phyloP scores from a whole-genome alignment of 1,140 invertebrate genomes.

The Dinothrombium tinctorium region DNA sequence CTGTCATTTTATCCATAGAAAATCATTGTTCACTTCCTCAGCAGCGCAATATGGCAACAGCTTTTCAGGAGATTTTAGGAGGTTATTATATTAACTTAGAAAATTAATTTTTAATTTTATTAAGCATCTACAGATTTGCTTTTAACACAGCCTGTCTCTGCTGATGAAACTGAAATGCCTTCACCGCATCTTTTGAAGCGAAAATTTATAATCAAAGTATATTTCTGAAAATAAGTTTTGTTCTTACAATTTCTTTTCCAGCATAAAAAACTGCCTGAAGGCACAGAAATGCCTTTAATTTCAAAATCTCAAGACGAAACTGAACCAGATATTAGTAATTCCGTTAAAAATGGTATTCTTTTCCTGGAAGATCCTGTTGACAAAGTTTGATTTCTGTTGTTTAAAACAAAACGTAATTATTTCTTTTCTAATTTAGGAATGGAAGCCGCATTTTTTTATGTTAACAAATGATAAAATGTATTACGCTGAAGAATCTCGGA shows the following conservation, averaged over 20 bases:
- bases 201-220: slow-evolving; percentile 54
- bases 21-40: slow-evolving; percentile 89
- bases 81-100: too few relatives aligned
- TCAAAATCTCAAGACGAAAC: slow-evolving; percentile 25
- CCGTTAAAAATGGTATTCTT: slow-evolving; percentile 71
- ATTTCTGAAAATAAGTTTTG: background rate
- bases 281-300: slow-evolving; percentile 27
- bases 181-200: slow-evolving; percentile 50
- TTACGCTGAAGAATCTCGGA: slow-evolving; percentile 41
- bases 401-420: background rate
- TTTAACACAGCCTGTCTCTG: slow-evolving; percentile 47
- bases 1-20: slow-evolving; percentile 93
- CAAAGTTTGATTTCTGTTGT: slow-evolving; percentile 29
- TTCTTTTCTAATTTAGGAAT: slow-evolving; percentile 20
- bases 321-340: slow-evolving; percentile 45
- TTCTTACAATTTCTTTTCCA: slow-evolving; percentile 13
- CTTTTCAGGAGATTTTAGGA: slow-evolving; percentile 74
- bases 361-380: slow-evolving; percentile 43
- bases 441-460: slow-evolving; percentile 89
- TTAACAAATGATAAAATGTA: slow-evolving; percentile 63
- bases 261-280: slow-evolving; percentile 79
- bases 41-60: slow-evolving; percentile 80
- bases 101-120: too few relatives aligned
- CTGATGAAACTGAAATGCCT: slow-evolving; percentile 55
- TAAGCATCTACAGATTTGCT: slow-evolving; percentile 59